Evolutionary conservation across 2,797 vertebrate species (phyloP), one percentile per base, ranked within the genome.

Genomic region (Macrochelys suwanniensis): DNA sequence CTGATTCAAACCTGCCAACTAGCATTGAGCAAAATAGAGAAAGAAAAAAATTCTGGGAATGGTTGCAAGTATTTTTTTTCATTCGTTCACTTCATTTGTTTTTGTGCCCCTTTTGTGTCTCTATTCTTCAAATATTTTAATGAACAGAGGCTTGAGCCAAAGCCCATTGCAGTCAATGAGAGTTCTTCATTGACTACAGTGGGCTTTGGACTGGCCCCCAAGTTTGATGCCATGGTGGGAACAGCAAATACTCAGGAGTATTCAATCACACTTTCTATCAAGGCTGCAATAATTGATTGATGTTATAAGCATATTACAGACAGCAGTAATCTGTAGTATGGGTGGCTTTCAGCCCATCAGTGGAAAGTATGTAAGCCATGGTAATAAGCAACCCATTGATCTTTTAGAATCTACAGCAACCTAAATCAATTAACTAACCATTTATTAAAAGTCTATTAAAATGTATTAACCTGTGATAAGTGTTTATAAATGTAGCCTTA

Each of bases 321-420:
- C 93, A 95, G 89, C 91, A 79, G 88, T 2, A 80, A 45, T 21
- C 83, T 88, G 94, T 92, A 54, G 54, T 76, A 56, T 90, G 95
- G 86, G 90, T 93, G 93, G 96, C 97, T 92, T 95, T 93, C 96
- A 97, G 95, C 71, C 79, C 94, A 97, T 97, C 96, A 95, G 88
- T 94, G 92, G 82, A 89, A 86, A 87, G 92, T 82, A 96, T 95
- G 59, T 79, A 79, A 96, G 93, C 95, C 96, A 96, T 61, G 68
- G 85, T 26, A 84, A 47, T 91, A 91, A 97, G 91, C 96, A 95
- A 61, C 76, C 85, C 37, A 56, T 88, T 96, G 96, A 96, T 96
- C 96, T 94, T 96, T 90, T 82, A 4, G 87, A 57, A 90, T 96
- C 89, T 90, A 51, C 23, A 93, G 96, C 90, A 94, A 77, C 71